A percentile compares a stretch with the other conserved stretches of the same genome.
These are phyloP conservation scores for Luscinia luscinia DNA, from an alignment of 2,797 vertebrate genomes.

Conservation along the genomic window DNA sequence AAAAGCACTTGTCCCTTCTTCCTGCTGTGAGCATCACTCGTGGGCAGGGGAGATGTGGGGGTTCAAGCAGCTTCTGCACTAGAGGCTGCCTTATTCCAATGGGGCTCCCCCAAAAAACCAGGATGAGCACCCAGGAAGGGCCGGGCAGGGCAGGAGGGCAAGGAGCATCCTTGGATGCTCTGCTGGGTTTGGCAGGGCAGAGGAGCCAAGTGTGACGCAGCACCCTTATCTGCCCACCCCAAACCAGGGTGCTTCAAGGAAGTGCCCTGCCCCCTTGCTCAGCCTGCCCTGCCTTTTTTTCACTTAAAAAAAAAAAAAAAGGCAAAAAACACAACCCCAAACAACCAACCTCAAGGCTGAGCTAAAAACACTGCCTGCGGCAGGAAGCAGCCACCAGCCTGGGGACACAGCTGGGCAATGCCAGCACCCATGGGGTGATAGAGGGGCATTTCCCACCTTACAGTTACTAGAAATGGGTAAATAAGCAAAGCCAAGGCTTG, in stretches of 20 bases:
- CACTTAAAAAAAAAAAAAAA: background rate
- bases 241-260: background rate
- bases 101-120: background rate
- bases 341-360: background rate
- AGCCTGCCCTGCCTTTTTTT: accelerated
- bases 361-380: background rate
- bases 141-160: background rate
- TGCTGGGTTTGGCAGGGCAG: background rate
- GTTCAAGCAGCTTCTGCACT: background rate
- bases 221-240: conserved; percentile 43
- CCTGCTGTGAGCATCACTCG: accelerated
- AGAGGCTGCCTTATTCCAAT: background rate
- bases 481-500: background rate
- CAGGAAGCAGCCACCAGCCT: background rate
- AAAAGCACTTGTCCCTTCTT: background rate
- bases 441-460: background rate
- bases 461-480: background rate
- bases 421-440: background rate
- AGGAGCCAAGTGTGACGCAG: accelerated
- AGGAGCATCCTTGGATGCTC: background rate
- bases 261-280: conserved; percentile 20
- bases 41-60: background rate
- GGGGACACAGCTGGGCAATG: background rate
- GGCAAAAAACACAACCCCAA: background rate
- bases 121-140: background rate